Conservation (phyloP, 2,113 vertebrate species). For the Gadus chalcogrammus region DNA sequence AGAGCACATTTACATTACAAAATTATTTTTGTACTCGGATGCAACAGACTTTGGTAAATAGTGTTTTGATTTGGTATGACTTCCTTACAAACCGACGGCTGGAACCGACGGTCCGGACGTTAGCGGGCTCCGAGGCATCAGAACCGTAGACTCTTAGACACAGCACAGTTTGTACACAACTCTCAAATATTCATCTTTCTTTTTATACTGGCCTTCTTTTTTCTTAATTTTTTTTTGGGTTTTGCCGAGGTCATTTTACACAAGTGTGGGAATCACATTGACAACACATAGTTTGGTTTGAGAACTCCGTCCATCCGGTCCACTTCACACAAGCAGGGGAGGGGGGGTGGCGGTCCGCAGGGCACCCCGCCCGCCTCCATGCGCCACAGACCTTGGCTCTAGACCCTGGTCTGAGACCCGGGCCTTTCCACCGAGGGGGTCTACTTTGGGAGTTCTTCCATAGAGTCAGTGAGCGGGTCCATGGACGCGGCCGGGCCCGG, state of each 20-base stretch:
- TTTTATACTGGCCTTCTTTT: conserved; percentile 13
- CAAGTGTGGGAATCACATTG: conserved; percentile 79
- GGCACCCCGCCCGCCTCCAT: neutral
- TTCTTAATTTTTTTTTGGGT: conserved; percentile 68
- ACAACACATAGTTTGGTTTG: conserved; percentile 74
- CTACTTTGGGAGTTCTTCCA: conserved; percentile 88
- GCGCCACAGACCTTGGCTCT: neutral
- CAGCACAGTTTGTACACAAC: conserved; percentile 68
- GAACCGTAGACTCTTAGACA: conserved; percentile 76
- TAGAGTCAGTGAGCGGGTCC: conserved; percentile 89
- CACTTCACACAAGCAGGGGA: neutral
- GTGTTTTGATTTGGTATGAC: conserved; percentile 73
- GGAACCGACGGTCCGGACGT: conserved; percentile 78
- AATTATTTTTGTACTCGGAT: conserved; percentile 84
- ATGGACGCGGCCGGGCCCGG: conserved; percentile 76
- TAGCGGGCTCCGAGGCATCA: conserved; percentile 74
- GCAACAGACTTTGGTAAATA: conserved; percentile 98
- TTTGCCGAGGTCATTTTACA: conserved; percentile 84
- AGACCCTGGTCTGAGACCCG: too few species aligned
- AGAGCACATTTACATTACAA: conserved; percentile 84
- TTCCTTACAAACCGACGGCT: conserved; percentile 76
- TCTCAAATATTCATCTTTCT: conserved; percentile 55
- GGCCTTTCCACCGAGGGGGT: conserved; percentile 12
- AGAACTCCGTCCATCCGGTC: conserved; percentile 50
- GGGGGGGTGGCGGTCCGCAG: conserved; percentile 42